phyloP scores from a whole-genome alignment of 2,888 invertebrate genomes.

The Polyommatus icarus region DNA sequence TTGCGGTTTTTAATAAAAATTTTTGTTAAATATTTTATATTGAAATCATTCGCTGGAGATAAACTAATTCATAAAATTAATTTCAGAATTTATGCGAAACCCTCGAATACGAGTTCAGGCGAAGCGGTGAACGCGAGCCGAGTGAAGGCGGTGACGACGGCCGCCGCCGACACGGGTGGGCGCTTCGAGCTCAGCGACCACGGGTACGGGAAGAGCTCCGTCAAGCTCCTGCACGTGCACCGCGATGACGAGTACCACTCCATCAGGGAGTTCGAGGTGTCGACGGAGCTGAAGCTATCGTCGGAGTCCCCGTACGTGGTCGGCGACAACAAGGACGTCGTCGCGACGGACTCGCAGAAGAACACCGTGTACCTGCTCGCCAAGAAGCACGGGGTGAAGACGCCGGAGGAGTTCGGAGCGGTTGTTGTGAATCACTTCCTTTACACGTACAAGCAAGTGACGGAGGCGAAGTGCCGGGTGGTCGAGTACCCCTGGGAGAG shows the following conservation, averaged over 20 bases:
- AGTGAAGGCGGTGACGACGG: constrained; percentile 53
- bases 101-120: constrained; percentile 66
- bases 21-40: not conserved
- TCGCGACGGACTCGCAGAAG: constrained; percentile 91
- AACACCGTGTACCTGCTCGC: constrained; percentile 90
- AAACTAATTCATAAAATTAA: constrained; percentile 20
- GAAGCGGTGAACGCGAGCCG: constrained; percentile 46
- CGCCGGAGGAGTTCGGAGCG: constrained; percentile 88
- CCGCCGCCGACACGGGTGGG: constrained; percentile 69
- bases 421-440: constrained; percentile 88
- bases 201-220: constrained; percentile 87
- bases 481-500: constrained; percentile 90
- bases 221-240: constrained; percentile 86
- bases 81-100: constrained; percentile 75
- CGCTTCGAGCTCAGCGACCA: constrained; percentile 83
- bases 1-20: not conserved
- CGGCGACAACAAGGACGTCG: constrained; percentile 89
- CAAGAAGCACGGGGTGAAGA: constrained; percentile 87
- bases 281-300: constrained; percentile 85
- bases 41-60: not conserved
- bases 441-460: constrained; percentile 87
- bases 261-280: constrained; percentile 87
- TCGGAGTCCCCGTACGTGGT: constrained; percentile 85
- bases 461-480: constrained; percentile 84
- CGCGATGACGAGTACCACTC: constrained; percentile 84